A percentile compares a stretch with the other conserved stretches of the same genome.
These are phyloP conservation scores for Nestor notabilis DNA, from an alignment of 2,113 vertebrate species.

Conservation along the genomic window DNA sequence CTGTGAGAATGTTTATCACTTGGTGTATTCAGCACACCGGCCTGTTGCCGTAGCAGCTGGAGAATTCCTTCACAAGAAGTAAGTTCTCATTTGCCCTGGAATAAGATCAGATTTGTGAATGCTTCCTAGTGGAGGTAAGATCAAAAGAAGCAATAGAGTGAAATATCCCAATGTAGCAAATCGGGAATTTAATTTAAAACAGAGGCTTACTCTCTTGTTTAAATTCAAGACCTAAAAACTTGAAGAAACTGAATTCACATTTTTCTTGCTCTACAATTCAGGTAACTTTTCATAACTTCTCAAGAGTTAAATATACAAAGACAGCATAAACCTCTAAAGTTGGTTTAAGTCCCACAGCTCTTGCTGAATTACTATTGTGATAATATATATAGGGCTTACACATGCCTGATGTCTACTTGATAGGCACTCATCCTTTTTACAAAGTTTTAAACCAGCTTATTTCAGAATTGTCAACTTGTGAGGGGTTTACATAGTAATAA, in stretches of 20 bases:
- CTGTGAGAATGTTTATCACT: conserved; percentile 98
- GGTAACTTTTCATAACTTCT: neutral
- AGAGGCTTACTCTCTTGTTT: neutral
- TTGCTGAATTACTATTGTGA: neutral
- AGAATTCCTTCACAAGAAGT: conserved; percentile 99
- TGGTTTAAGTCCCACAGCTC: neutral
- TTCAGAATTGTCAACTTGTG: neutral
- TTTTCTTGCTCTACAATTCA: neutral
- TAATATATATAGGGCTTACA: neutral
- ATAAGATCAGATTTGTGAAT: neutral
- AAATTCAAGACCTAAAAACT: neutral
- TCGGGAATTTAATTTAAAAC: neutral
- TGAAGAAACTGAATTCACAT: neutral
- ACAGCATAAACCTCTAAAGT: neutral
- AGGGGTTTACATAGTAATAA: neutral
- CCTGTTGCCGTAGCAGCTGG: conserved; percentile 97
- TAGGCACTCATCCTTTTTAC: neutral
- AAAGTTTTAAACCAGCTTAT: neutral
- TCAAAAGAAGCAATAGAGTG: neutral
- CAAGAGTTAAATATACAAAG: neutral
- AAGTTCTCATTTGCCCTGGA: conserved; percentile 35
- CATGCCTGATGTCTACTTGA: neutral
- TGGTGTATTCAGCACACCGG: conserved; percentile 97
- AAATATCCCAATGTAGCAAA: neutral
- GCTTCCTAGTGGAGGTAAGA: neutral